Base-by-base conservation (phyloP, 2,888 invertebrate genomes). In the Drosophila mulleri region DNA sequence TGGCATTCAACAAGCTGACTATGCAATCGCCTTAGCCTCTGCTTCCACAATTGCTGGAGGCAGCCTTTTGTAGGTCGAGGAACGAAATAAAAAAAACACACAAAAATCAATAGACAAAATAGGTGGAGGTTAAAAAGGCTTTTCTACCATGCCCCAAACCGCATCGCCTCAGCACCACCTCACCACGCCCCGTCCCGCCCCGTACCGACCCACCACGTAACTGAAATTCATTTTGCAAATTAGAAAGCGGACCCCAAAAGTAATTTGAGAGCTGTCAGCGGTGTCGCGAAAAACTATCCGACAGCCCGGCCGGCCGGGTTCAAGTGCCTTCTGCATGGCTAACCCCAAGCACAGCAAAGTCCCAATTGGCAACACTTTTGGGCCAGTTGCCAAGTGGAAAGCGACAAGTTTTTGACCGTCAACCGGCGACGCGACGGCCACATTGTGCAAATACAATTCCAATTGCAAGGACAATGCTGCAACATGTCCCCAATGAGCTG, bases 191-290 rank as follows among this genome's bases (percentile, higher is more conserved):
- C 7, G 26, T 1, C 26, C 26, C 26, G 18, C 14, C 12, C 14
- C 20, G 32, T 2, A 12, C 9, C 12, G 1, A 1, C n/a, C n/a
- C 4, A 7, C 9, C 23, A 5, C 20, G 16, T 20, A 16, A 11
- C 58, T 72, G 66, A 68, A 72, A 77, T 73, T 69, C 65, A 82
- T 82, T 89, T 89, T 88, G 90, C 76, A 85, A 89, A 83, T 89
- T 88, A 88, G 86, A 89, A 84, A 78, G 83, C 67, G 75, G 70
- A 65, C 65, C 74, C 52, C 57, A 65, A 77, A 65, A 70, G 72
- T 87, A 87, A 83, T 83, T 81, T 69, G 66, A 54, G 54, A 58
- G 54, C 86, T 83, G 85, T 78, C 88, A 76, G 37, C 52, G 23
- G 37, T 53, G 81, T 67, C 67, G 32, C 59, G 52, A 44, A 59